Evolutionary conservation across 2,113 vertebrate genomes (phyloP), one percentile per base, ranked within the genome.

Genomic region (Aspidoscelis tigris): DNA sequence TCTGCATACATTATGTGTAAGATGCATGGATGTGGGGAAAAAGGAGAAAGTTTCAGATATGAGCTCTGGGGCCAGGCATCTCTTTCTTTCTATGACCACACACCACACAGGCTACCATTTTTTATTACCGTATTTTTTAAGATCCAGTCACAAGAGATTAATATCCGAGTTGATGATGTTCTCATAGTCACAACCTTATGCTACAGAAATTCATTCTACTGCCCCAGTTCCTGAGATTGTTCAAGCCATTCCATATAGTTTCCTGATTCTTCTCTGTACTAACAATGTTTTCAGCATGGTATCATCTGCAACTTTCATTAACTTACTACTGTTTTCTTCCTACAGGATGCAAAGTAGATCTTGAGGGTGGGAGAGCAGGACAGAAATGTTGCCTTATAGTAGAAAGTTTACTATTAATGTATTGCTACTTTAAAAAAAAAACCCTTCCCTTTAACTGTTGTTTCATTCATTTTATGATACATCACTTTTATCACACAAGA

Each of bases 151-250:
- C 24, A 47, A 66, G 21, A 50, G 71, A 79, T 65, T 24, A 1
- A 61, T 39, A 74, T 74, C 41, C 24, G 21, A 44, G 47, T 16
- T 80, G 21, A 53, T 70, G 70, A 58, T 66, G n/a, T 65, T 73
- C 47, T 61, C 66, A 78, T 7, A 70, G 22, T 9, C 74, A 69
- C 24, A 78, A 73, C n/a, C n/a, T 64, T 47, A 78, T 16, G n/a
- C 47, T 77, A 70, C 24, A 47, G 41, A 41, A 72, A 61, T 44
- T 64, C 20, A 78, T 78, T 78, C 41, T 72, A 72, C 71, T 84
- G 50, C 18, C 53, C 76, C 47, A 84, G 43, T 78, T 72, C 76
- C 76, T 84, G 76, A 79, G 53, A 84, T 84, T 78, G 76, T 78
- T 61, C 33, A 58, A 12, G 69, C 47, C 20, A 58, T 61, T 72